Base-by-base conservation (phyloP, 2,888 invertebrate genomes). In the Cacoxenus indagator region DNA sequence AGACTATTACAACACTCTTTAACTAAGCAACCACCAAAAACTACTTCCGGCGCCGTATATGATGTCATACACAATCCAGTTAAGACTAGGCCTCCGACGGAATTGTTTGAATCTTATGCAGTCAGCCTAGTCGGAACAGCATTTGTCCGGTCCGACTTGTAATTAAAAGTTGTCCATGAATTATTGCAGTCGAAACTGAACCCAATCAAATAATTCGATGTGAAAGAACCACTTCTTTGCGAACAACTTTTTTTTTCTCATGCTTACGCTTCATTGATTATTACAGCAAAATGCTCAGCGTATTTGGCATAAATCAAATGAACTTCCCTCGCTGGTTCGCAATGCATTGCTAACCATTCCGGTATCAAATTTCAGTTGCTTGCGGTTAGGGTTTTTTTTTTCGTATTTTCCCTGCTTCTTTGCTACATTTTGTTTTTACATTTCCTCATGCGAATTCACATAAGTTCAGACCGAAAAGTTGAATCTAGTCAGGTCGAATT, bases 151-250 rank as follows among this genome's bases (percentile, higher is more conserved):
- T 71, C 69, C 67, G 67, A 67, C 54, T 27, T 82, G 78, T 79
- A 82, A 79, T 79, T 79, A 79, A 82, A 82, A 78, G 75, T 82
- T 80, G 79, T 81, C 78, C n/a, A n/a, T n/a, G n/a, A n/a, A n/a
- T n/a, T n/a, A n/a, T n/a, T n/a, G n/a, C n/a, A n/a, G n/a, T n/a
- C n/a, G n/a, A n/a, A 37, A 37, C 37, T 37, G 37, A 37, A 37
- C 37, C 37, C 37, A 37, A 37, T 37, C 37, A 37, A 37, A 37
- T 14, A 37, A 37, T 8, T 37, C 37, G 14, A 37, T 11, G 37
- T 37, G n/a, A n/a, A n/a, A n/a, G n/a, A n/a, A n/a, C n/a, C 37
- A 37, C 8, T 37, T 4, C 37, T 37, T 8, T 8, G 37, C 14
- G 14, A 37, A 5, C 37, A 37, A 37, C 9, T 11, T 14, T 37